These are phyloP conservation scores for Gymnosoma rotundatum DNA, from an alignment of 2,888 invertebrate genomes.

Conservation along the genomic window DNA sequence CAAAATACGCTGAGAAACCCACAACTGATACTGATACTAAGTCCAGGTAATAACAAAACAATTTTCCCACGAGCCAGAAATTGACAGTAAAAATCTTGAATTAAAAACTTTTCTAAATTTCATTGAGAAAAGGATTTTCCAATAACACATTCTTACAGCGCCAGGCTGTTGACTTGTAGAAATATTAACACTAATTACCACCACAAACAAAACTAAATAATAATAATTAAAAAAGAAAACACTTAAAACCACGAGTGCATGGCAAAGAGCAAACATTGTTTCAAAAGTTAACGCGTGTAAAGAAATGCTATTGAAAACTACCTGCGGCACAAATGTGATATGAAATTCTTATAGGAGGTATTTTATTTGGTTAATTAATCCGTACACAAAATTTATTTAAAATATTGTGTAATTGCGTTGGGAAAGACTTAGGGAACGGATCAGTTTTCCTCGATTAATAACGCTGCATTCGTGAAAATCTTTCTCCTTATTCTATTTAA, in stretches of 20 bases:
- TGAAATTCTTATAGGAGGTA: too few species aligned
- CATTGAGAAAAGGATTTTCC: conserved; percentile 51
- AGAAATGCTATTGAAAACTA: too few species aligned
- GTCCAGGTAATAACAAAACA: conserved; percentile 40
- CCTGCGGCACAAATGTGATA: too few species aligned
- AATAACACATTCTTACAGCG: conserved; percentile 13
- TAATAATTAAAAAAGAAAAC: too few species aligned
- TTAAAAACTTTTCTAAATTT: conserved; percentile 24
- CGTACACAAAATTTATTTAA: too few species aligned
- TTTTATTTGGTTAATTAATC: too few species aligned
- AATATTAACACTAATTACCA: conserved; percentile 47
- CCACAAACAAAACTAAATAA: conserved; percentile 4
- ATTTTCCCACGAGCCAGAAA: conserved; percentile 38
- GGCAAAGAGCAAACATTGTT: background rate
- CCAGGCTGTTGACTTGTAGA: conserved; percentile 26
- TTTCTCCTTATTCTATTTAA: too few species aligned
- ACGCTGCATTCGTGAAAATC: too few species aligned
- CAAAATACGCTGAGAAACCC: conserved; percentile 44
- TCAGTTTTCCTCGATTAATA: too few species aligned
- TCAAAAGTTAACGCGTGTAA: too few species aligned
- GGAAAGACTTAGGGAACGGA: too few species aligned
- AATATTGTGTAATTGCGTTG: too few species aligned
- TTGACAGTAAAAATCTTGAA: conserved; percentile 30
- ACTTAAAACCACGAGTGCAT: background rate
- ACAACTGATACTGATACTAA: conserved; percentile 22